Conservation (phyloP, 2,113 vertebrate genomes). For the Corydoras maculifer region DNA sequence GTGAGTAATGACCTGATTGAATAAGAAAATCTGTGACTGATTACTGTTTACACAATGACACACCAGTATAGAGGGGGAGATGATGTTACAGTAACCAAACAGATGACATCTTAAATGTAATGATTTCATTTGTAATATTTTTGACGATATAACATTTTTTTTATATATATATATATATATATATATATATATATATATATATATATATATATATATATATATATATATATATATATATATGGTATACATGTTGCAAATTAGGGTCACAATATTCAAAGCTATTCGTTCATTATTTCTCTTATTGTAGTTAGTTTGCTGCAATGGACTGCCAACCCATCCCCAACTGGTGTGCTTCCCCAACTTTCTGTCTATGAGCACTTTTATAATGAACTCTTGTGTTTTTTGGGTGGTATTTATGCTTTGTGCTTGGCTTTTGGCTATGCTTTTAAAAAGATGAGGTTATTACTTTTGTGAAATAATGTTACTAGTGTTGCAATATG, state of each 20-base stretch:
- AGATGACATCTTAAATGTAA: slow-evolving; percentile 1
- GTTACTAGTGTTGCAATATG: slow-evolving; percentile 14
- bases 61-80: not conserved
- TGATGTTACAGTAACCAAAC: slow-evolving; percentile 4
- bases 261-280: too few species aligned
- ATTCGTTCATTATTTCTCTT: too few species aligned
- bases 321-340: too few species aligned
- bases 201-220: too few species aligned
- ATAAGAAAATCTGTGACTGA: slow-evolving; percentile 33
- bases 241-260: too few species aligned
- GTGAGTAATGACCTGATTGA: slow-evolving; percentile 27
- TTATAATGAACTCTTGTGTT: slow-evolving; percentile 17
- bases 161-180: too few species aligned
- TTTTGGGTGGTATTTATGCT: slow-evolving; percentile 44
- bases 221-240: too few species aligned
- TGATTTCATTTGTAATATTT: slow-evolving; percentile 5
- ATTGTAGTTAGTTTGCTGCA: too few species aligned
- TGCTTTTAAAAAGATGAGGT: slow-evolving; percentile 42
- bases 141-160: not conserved
- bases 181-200: too few species aligned
- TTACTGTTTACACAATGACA: slow-evolving; percentile 27
- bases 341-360: not conserved
- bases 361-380: slow-evolving; percentile 14
- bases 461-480: slow-evolving; percentile 24
- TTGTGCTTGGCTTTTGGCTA: slow-evolving; percentile 32